Percentiles rank a stretch among this genome's conserved stretches.
Conservation (phyloP, 2,797 vertebrate genomes). For the Microchirus variegatus region DNA sequence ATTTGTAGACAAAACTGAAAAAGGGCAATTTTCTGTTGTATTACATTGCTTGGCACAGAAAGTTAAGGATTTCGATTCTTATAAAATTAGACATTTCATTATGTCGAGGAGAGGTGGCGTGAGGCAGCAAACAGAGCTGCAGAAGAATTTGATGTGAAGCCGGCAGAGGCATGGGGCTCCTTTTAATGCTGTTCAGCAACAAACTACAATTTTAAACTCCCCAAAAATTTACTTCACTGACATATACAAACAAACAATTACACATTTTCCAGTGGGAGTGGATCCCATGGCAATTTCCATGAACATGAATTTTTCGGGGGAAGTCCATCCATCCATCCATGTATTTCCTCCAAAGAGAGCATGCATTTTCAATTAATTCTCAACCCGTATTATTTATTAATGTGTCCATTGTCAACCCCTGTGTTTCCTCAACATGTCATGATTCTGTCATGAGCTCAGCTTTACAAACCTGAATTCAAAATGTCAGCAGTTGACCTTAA, state of each 20-base stretch:
- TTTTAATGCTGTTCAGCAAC: no score
- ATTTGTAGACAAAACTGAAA: constrained; percentile 21
- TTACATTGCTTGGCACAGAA: constrained; percentile 8
- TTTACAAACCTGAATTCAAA: constrained; percentile 61
- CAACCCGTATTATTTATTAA: constrained; percentile 65
- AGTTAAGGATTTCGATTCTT: constrained; percentile 22
- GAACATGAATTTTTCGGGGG: no score
- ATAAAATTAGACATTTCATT: constrained; percentile 41
- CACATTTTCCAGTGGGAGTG: neutral
- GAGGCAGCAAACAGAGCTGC: neutral
- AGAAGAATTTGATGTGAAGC: constrained; percentile 35
- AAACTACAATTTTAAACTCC: constrained; percentile 1
- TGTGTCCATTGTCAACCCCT: constrained; percentile 31
- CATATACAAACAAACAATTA: no score
- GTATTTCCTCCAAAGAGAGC: constrained; percentile 25
- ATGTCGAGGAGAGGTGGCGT: constrained; percentile 18
- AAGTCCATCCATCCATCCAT: neutral
- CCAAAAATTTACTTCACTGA: no score
- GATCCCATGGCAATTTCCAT: no score
- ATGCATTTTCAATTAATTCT: constrained; percentile 51
- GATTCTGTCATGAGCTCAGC: constrained; percentile 60
- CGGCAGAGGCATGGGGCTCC: constrained; percentile 37
- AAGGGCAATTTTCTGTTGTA: constrained; percentile 13
- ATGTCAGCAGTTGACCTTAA: constrained; percentile 74
- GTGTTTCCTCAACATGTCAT: constrained; percentile 61